A percentile compares a stretch with the other conserved stretches of the same genome.
Evolutionary conservation across 2,113 vertebrate genomes (phyloP).

Genomic region (Eolophus roseicapilla): DNA sequence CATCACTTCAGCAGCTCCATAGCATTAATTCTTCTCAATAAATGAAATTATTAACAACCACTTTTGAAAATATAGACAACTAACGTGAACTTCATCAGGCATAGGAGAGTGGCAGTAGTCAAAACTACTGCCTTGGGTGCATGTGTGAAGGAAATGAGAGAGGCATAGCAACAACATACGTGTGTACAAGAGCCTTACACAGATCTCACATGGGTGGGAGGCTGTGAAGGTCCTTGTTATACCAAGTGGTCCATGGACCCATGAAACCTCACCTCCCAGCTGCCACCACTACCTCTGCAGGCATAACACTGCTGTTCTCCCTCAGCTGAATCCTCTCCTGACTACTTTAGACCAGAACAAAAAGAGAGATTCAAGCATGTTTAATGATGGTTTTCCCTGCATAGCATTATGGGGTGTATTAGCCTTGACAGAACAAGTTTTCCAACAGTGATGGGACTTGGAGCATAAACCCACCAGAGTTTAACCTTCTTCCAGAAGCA

Average conservation of each 20-base stretch:
- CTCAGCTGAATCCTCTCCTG: neutral
- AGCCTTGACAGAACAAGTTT: neutral
- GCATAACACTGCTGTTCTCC: neutral
- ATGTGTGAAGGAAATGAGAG: neutral
- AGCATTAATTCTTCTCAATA: neutral
- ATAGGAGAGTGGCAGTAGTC: neutral
- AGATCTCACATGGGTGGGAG: neutral
- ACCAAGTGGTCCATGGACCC: too few species aligned
- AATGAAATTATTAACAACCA: neutral
- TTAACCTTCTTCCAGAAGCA: constrained; percentile 10
- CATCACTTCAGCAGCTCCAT: neutral
- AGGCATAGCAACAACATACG: fast-evolving
- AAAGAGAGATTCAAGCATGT: neutral
- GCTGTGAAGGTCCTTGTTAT: neutral
- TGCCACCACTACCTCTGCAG: neutral
- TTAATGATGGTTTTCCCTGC: neutral
- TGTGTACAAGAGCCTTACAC: fast-evolving
- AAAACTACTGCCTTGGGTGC: neutral
- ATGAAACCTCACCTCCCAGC: neutral
- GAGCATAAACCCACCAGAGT: neutral
- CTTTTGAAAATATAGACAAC: neutral
- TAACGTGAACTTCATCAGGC: neutral
- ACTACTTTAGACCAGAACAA: neutral
- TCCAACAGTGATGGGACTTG: neutral
- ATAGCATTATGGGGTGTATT: neutral